These are phyloP conservation scores for Cheirogaleus major DNA, from an alignment of 2,797 vertebrate species.

Conservation along the genomic window DNA sequence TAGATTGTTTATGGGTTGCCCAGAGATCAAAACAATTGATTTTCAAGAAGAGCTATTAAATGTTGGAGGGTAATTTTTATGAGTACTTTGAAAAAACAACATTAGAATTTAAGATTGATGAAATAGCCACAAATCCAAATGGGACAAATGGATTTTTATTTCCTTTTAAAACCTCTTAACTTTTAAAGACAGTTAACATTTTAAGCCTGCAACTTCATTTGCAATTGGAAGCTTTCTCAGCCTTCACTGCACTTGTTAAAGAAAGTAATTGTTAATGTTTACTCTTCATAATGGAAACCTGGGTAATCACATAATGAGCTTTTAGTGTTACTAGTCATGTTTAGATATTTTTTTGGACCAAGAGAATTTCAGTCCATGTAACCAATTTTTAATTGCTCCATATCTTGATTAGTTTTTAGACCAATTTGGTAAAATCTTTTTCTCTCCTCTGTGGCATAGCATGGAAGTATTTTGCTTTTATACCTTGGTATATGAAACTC, in stretches of 20 bases:
- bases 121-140: background rate
- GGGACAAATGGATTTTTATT: background rate
- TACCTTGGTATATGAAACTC: background rate
- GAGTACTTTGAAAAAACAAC: background rate
- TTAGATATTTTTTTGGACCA: background rate
- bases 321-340: background rate
- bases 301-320: background rate
- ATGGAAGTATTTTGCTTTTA: slow-evolving; percentile 10
- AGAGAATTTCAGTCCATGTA: background rate
- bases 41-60: slow-evolving; percentile 30
- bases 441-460: background rate
- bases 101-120: slow-evolving; percentile 40
- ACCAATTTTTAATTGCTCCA: background rate
- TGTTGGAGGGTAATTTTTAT: slow-evolving; percentile 12
- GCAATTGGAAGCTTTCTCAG: background rate
- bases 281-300: background rate
- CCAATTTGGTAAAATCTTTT: background rate
- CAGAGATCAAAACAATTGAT: slow-evolving; percentile 20
- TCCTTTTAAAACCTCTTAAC: background rate
- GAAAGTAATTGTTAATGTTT: background rate
- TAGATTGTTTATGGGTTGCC: background rate
- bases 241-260: background rate
- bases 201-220: slow-evolving; percentile 18
- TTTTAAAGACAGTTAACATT: slow-evolving; percentile 16
- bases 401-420: slow-evolving; percentile 19